Conservation (phyloP, 2,888 invertebrate species). For the Andrena minutula region DNA sequence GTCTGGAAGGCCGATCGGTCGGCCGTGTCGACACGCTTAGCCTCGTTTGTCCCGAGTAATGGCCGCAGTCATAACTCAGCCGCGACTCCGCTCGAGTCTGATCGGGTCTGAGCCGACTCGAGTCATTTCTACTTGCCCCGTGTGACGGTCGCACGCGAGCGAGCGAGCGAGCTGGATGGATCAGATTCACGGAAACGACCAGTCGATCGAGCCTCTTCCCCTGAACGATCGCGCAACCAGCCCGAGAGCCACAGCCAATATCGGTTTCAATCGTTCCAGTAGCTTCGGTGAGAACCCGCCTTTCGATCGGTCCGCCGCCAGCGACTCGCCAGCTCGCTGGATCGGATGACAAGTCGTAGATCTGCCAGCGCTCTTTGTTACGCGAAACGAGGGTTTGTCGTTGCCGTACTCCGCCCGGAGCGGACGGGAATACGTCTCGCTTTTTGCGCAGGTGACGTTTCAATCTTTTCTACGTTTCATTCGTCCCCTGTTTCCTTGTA, state of each 20-base stretch:
- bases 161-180: conserved; percentile 41
- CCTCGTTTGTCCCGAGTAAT: conserved; percentile 81
- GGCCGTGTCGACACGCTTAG: conserved; percentile 81
- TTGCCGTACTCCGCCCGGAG: background rate
- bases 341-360: conserved; percentile 21
- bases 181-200: conserved; percentile 74
- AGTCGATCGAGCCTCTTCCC: conserved; percentile 48
- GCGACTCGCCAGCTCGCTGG: background rate
- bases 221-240: conserved; percentile 50
- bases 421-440: background rate
- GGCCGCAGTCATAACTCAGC: conserved; percentile 78
- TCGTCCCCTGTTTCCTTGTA: background rate
- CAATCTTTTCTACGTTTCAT: conserved; percentile 15
- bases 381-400: conserved; percentile 15
- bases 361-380: conserved; percentile 22
- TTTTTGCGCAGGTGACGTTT: conserved; percentile 1
- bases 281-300: conserved; percentile 33
- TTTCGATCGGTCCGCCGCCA: background rate
- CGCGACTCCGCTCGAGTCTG: conserved; percentile 51
- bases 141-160: conserved; percentile 34
- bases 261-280: conserved; percentile 44
- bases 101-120: conserved; percentile 38
- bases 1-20: conserved; percentile 66
- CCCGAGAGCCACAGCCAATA: background rate
- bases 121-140: conserved; percentile 46